phyloP scores from a whole-genome alignment of 2,888 invertebrate species.

The Rhopalosiphum nymphaeae region DNA sequence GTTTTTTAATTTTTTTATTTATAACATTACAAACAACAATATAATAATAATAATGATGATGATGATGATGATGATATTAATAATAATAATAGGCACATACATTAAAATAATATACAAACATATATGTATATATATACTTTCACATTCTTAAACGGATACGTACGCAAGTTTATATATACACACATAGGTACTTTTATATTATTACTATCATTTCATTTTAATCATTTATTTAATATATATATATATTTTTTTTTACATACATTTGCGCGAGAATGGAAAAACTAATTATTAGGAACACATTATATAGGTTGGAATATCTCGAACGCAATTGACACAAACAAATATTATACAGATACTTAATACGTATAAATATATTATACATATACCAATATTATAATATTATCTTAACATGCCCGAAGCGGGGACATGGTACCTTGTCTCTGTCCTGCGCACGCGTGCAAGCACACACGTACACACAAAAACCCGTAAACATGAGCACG shows the following conservation, averaged over 20 bases:
- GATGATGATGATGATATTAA: background rate
- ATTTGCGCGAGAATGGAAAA: constrained; percentile 18
- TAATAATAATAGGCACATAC: background rate
- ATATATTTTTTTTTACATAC: background rate
- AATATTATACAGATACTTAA: background rate
- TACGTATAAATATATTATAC: background rate
- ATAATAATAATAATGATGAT: background rate
- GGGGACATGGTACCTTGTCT: constrained; percentile 63
- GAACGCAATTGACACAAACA: constrained; percentile 6
- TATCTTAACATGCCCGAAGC: constrained; percentile 56
- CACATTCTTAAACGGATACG: constrained; percentile 46
- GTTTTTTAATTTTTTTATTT: background rate
- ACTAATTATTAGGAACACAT: constrained; percentile 65
- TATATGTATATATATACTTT: constrained; percentile 35
- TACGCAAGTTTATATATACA: constrained; percentile 21
- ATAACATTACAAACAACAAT: constrained; percentile 26
- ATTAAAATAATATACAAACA: constrained; percentile 18
- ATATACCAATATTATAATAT: background rate
- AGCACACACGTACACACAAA: background rate
- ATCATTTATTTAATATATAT: background rate
- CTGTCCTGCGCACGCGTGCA: constrained; percentile 36
- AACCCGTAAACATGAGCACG: background rate
- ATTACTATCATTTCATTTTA: constrained; percentile 4
- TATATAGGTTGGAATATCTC: constrained; percentile 64
- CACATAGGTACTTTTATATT: background rate